Evolutionary conservation across 53 echinoderm and acorn worm species (phyloP), one percentile per base, ranked within the genome.

Genomic region (Zoroaster sp.): DNA sequence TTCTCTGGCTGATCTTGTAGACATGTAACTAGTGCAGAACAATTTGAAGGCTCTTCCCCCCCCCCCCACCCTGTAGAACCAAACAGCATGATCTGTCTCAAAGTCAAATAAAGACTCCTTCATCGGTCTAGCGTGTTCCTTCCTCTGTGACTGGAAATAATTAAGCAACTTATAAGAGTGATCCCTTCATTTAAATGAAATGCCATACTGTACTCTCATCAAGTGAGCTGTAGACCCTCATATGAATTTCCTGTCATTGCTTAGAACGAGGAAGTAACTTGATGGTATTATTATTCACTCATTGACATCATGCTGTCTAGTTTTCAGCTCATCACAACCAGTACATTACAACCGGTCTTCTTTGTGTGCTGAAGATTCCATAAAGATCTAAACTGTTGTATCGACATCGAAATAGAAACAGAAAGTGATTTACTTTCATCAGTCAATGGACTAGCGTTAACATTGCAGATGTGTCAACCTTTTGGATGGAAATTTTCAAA

Each of bases 181-280:
- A 74, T 74, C 74, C 23, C 74, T 74, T n/a, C 41, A 41, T 74
- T 28, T 74, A 74, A 43, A 28, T 43, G 42, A 74, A 43, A 42
- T 23, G 42, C 23, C 74, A 74, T 42, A 74, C 74, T 74, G 74
- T 74, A 23, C 45, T 45, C 42, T 14, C 74, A 74, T 74, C 42
- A 74, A 74, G 74, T 42, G 23, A 3, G 42, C 23, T 28, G 1
- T 4, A 38, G 42, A 41, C 74, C 30, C 30, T 8, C 32, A 6
- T 39, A 3, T 74, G 74, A 74, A 74, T 74, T 74, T 74, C 74
- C 74, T 74, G 74, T 74, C 74, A 28, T 1, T 59, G 59, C 59
- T 59, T 23, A 59, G 59, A 59, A 59, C 28, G 59, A 59, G 59
- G 59, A 59, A 59, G 59, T 59, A 9, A 20, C 59, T 28, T 28